These are phyloP conservation scores for Plectropomus leopardus DNA, from an alignment of 2,113 vertebrate genomes.

Conservation along the genomic window DNA sequence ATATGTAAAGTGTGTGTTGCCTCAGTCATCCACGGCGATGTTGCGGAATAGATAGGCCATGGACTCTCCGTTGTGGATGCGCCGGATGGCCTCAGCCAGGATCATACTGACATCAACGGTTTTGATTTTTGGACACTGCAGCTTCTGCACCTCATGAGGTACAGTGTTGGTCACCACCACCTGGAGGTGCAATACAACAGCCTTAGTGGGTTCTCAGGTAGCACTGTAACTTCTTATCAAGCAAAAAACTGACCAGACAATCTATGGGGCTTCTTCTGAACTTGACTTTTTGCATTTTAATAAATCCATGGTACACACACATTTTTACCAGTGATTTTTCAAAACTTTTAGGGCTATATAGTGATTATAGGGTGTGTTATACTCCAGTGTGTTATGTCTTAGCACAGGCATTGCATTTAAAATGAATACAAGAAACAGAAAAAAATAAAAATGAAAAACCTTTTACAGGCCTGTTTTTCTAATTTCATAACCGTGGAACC, in stretches of 20 bases:
- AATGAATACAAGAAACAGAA: too few species aligned
- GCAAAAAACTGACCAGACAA: too few species aligned
- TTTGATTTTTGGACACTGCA: constrained; percentile 98
- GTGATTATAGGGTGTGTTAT: too few species aligned
- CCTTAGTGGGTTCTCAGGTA: neutral
- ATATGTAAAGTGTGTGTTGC: constrained; percentile 22
- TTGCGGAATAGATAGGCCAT: constrained; percentile 98
- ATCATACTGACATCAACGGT: constrained; percentile 99
- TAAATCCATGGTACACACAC: too few species aligned
- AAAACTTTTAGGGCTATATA: too few species aligned
- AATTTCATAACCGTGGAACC: neutral
- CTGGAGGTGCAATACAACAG: constrained; percentile 69
- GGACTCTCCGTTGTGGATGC: constrained; percentile 98
- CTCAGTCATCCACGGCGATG: constrained; percentile 95
- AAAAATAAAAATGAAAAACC: too few species aligned
- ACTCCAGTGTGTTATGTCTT: too few species aligned
- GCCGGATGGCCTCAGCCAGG: constrained; percentile 94
- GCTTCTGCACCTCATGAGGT: constrained; percentile 97
- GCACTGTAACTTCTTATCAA: neutral
- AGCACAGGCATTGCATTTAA: too few species aligned
- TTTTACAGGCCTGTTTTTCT: too few species aligned
- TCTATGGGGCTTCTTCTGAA: too few species aligned
- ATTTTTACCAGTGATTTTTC: too few species aligned
- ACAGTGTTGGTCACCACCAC: constrained; percentile 99
- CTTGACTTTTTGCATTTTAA: too few species aligned